Conservation (phyloP, 2,888 invertebrate species). For the Drosophila kuntzei region DNA sequence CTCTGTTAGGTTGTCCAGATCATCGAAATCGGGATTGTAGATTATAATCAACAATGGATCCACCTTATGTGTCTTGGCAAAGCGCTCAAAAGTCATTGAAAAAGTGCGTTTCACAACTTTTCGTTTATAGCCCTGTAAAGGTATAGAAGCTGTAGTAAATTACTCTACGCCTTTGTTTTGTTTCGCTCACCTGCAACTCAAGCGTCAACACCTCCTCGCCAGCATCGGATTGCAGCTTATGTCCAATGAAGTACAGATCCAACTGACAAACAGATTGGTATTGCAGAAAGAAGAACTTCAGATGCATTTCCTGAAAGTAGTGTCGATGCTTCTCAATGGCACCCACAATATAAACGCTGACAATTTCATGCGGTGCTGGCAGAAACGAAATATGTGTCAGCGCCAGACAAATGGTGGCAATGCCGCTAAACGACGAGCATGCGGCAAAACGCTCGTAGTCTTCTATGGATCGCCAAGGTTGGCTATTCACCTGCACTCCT, state of each 20-base stretch:
- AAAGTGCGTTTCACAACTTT: constrained; percentile 27
- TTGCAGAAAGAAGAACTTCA: constrained; percentile 76
- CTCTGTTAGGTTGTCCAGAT: constrained; percentile 19
- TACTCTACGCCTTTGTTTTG: neutral
- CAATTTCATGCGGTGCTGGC: constrained; percentile 28
- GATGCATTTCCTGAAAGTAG: constrained; percentile 73
- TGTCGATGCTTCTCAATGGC: constrained; percentile 61
- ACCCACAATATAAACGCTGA: constrained; percentile 64
- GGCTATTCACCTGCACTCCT: constrained; percentile 33
- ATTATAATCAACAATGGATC: constrained; percentile 70
- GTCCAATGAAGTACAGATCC: constrained; percentile 74
- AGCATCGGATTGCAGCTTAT: constrained; percentile 39
- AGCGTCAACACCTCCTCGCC: neutral
- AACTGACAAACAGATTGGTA: constrained; percentile 61
- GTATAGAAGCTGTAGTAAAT: neutral
- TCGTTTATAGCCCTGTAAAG: constrained; percentile 9
- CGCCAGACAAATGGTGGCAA: constrained; percentile 71
- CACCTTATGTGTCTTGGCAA: constrained; percentile 28
- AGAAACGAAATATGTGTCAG: constrained; percentile 43
- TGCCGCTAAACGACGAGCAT: constrained; percentile 77
- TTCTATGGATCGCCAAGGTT: constrained; percentile 49
- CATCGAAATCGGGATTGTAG: constrained; percentile 81
- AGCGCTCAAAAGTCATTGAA: constrained; percentile 57
- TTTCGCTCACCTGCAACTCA: constrained; percentile 24
- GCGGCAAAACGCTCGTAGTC: constrained; percentile 70